Base-by-base conservation (phyloP, 2,888 invertebrate genomes). In the Synergus itoensis region DNA sequence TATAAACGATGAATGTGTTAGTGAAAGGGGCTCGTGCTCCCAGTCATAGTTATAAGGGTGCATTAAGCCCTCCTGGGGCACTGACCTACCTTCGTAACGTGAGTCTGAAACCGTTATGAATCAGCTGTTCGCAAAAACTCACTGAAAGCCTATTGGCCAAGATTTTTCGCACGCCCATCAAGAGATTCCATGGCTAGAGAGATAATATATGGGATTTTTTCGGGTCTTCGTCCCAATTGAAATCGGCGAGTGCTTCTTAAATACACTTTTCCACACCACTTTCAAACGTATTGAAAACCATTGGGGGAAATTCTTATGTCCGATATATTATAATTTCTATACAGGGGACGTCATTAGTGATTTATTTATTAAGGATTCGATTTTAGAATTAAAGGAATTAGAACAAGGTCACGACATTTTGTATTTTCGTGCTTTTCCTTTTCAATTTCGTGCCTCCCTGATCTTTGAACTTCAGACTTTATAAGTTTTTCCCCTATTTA, bases 41-140 rank as follows among this genome's bases (percentile, higher is more conserved):
- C 16, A 36, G 69, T 80, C 82, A 82, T 80, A 83, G 28, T 28
- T 28, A 28, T 28, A 28, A 82, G 84, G 84, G 83, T 84, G 81
- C 82, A 73, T 77, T 79, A 79, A 53, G 79, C 77, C 83, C 84
- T 87, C 87, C 86, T 87, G 87, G 90, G 90, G 90, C 91, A 90
- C 90, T 91, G 91, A 91, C 91, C 91, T 91, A 91, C 89, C 91
- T 89, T 73, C 87, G 87, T 86, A 82, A 84, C 78, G 77, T 67
- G 73, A 83, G 81, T 80, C 73, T 76, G 82, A 86, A 89, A 90
- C 90, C 89, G 90, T 90, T 90, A 90, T 83, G 84, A 84, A 89
- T 89, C 89, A 89, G 89, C 89, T 89, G 89, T 89, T 89, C 80
- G 57, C 21, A 60, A 75, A 79, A 36, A 76, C 73, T 53, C 53